Conservation (phyloP, 2,888 invertebrate species). For the Drosophila affinis region DNA sequence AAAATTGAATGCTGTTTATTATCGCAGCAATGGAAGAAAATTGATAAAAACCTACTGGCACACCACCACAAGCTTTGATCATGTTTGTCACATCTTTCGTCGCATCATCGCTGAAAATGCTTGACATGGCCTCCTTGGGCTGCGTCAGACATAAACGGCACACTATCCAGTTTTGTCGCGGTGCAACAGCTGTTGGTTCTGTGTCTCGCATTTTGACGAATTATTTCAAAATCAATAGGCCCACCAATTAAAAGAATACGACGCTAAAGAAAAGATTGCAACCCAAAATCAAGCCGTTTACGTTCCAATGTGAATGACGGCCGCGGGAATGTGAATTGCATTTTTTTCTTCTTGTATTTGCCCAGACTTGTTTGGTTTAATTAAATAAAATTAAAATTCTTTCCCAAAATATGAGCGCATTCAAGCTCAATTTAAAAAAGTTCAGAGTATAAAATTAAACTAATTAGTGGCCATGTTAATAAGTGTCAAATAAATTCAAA, state of each 20-base stretch:
- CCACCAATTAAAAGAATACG: background rate
- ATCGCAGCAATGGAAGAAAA: rapidly evolving
- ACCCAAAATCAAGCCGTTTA: too few relatives aligned
- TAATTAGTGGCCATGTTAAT: too few relatives aligned
- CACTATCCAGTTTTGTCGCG: constrained; percentile 79
- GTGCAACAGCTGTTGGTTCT: constrained; percentile 49
- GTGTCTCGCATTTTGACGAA: constrained; percentile 43
- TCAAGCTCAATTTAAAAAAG: too few relatives aligned
- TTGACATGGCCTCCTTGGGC: constrained; percentile 77
- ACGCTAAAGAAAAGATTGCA: background rate
- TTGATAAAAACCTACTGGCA: constrained; percentile 70
- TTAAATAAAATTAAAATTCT: too few relatives aligned
- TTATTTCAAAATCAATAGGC: constrained; percentile 4
- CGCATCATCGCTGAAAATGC: constrained; percentile 76
- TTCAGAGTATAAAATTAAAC: too few relatives aligned
- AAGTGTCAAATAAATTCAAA: too few relatives aligned
- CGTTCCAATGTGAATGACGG: too few relatives aligned
- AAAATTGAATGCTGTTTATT: background rate
- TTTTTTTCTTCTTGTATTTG: too few relatives aligned
- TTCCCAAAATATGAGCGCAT: too few relatives aligned
- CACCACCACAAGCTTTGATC: constrained; percentile 81
- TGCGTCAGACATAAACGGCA: constrained; percentile 79
- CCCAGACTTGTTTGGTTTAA: too few relatives aligned
- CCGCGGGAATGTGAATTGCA: too few relatives aligned
- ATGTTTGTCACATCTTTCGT: constrained; percentile 79